These are phyloP conservation scores for Scleropages formosus DNA, from an alignment of 2,797 vertebrate genomes.

Conservation along the genomic window DNA sequence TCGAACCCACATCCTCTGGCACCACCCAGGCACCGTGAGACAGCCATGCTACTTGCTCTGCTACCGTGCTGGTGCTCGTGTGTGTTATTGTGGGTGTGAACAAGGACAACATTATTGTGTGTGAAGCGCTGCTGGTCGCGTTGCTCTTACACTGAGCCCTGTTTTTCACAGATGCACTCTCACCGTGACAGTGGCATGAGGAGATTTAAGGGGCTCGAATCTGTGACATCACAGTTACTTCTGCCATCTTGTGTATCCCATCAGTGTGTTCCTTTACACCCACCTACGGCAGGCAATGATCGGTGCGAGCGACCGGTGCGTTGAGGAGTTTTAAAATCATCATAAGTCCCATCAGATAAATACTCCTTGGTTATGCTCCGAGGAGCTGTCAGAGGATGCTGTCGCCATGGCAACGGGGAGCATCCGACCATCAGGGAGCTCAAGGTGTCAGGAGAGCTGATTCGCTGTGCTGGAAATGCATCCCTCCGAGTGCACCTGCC, in stretches of 20 bases:
- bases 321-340: not conserved
- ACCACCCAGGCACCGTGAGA: too few species aligned
- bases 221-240: too few species aligned
- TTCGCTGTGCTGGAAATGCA: constrained; percentile 1
- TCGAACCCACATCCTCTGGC: too few species aligned
- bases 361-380: not conserved
- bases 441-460: constrained; percentile 15
- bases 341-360: not conserved
- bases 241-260: not conserved
- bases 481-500: not conserved
- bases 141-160: too few species aligned
- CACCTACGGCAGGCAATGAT: not conserved
- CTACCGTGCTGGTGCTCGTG: too few species aligned
- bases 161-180: too few species aligned
- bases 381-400: constrained; percentile 11
- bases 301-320: constrained; percentile 1
- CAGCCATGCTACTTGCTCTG: too few species aligned
- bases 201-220: too few species aligned
- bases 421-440: not conserved
- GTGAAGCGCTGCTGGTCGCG: not conserved
- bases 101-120: too few species aligned
- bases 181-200: too few species aligned
- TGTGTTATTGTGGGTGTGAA: too few species aligned
- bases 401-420: constrained; percentile 24
- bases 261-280: not conserved